Percentiles rank a stretch among this genome's conserved stretches.
Conservation (phyloP, 2,797 vertebrate genomes). For the Phyllotis vaccarum region DNA sequence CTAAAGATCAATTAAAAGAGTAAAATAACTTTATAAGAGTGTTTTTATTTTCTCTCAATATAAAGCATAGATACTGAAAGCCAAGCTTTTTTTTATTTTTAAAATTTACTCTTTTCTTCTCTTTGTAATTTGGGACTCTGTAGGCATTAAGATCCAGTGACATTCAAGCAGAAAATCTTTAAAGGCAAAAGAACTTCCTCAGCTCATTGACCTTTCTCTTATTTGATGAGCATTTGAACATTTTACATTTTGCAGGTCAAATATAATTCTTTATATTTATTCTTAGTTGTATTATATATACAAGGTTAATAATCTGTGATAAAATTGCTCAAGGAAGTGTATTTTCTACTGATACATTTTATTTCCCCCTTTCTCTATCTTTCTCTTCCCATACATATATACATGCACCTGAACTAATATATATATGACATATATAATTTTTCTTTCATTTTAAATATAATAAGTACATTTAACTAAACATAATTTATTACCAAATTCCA, state of each 20-base stretch:
- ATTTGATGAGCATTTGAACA: conserved; percentile 59
- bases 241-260: conserved; percentile 62
- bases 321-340: conserved; percentile 29
- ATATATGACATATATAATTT: not conserved
- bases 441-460: conserved; percentile 3
- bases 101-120: conserved; percentile 47
- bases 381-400: not conserved
- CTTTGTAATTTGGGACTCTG: conserved; percentile 41
- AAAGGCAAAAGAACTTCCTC: conserved; percentile 53
- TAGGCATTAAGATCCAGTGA: conserved; percentile 29
- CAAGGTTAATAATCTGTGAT: conserved; percentile 27
- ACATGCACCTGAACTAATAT: not conserved
- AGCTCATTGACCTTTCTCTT: conserved; percentile 58
- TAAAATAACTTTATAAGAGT: not conserved
- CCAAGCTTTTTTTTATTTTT: not conserved
- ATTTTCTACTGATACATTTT: not conserved
- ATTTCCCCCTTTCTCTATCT: too few relatives aligned
- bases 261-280: conserved; percentile 60
- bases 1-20: not conserved
- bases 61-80: not conserved
- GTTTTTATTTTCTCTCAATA: not conserved
- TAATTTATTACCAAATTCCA: not conserved
- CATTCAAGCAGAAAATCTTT: conserved; percentile 70
- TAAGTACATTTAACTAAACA: not conserved
- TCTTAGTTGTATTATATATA: conserved; percentile 25